These are phyloP conservation scores for Oreortyx pictus DNA, from an alignment of 2,797 vertebrate species.

Conservation along the genomic window DNA sequence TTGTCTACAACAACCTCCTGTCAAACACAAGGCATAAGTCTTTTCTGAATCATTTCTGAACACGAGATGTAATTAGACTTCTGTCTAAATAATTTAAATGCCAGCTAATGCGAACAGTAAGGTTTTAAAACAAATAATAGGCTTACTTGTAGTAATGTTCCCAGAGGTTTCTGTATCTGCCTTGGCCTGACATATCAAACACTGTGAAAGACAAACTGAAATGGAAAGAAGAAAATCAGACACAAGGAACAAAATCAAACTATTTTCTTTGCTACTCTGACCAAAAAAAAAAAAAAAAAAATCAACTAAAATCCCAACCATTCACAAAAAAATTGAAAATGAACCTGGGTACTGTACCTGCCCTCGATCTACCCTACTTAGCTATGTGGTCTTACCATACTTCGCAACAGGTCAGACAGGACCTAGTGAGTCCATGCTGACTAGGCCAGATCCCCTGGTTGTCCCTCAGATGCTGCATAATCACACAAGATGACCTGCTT, in stretches of 20 bases:
- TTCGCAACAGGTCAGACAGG: background rate
- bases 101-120: background rate
- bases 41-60: background rate
- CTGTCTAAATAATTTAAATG: background rate
- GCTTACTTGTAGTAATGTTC: constrained; percentile 99
- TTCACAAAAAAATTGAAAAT: background rate
- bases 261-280: background rate
- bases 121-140: background rate
- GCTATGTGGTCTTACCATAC: background rate
- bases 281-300: background rate
- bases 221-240: constrained; percentile 31
- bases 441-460: background rate
- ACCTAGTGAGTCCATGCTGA: background rate
- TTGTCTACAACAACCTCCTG: background rate
- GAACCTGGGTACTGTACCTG: background rate
- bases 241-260: background rate
- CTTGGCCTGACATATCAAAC: constrained; percentile 99
- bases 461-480: background rate
- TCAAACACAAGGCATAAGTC: background rate
- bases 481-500: background rate
- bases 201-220: constrained; percentile 96
- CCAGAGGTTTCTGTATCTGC: constrained; percentile 98
- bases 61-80: background rate
- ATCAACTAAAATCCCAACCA: background rate
- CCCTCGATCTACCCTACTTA: background rate